phyloP scores from a whole-genome alignment of 2,888 invertebrate genomes.

The Lepidochrysops patricia region DNA sequence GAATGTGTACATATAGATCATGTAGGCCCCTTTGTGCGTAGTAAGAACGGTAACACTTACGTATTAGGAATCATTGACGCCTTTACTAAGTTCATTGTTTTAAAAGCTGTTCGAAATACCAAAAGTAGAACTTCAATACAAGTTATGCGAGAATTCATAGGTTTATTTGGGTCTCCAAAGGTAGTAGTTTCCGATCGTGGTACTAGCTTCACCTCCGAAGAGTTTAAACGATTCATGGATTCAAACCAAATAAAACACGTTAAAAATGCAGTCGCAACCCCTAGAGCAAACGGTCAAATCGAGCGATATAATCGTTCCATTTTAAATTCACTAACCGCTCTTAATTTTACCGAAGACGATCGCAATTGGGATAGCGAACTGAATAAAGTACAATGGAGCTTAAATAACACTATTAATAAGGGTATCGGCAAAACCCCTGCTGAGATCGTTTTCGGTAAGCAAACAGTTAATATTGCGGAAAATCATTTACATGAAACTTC shows the following conservation, averaged over 20 bases:
- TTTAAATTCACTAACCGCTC: not conserved
- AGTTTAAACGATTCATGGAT: no score
- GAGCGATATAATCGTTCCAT: conserved; percentile 34
- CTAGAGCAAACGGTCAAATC: conserved; percentile 20
- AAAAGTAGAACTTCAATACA: not conserved
- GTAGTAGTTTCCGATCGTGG: not conserved
- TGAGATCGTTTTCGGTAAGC: not conserved
- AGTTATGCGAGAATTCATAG: not conserved
- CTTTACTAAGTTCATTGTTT: not conserved
- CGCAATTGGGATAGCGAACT: not conserved
- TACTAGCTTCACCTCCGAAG: no score
- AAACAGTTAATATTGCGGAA: not conserved
- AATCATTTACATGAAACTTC: not conserved
- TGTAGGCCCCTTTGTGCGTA: not conserved
- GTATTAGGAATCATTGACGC: not conserved
- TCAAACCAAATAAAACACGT: no score
- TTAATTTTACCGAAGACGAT: no score
- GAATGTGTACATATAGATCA: not conserved
- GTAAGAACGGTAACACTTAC: not conserved
- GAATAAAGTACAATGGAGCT: not conserved
- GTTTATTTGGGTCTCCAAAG: not conserved
- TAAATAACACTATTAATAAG: not conserved
- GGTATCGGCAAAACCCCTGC: not conserved
- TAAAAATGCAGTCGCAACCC: conserved; percentile 19
- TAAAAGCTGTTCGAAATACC: not conserved